These are phyloP conservation scores for Zalophus californianus DNA, from an alignment of 2,797 vertebrate species.

Conservation along the genomic window DNA sequence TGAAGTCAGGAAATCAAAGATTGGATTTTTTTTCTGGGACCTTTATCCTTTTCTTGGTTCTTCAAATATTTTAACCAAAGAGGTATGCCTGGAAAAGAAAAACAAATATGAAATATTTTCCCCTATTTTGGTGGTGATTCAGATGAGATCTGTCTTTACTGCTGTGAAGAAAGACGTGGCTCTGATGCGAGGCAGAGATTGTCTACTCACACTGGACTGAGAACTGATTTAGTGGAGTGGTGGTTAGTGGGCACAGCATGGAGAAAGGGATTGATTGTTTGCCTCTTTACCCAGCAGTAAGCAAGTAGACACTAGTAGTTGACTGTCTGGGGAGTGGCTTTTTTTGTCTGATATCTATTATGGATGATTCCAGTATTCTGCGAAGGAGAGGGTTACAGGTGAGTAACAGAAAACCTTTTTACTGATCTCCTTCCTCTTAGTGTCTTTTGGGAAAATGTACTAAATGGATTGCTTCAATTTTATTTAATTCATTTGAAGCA, in stretches of 20 bases:
- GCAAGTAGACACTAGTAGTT: slow-evolving; percentile 74
- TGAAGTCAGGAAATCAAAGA: slow-evolving; percentile 78
- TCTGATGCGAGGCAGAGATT: slow-evolving; percentile 79
- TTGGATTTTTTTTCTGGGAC: slow-evolving; percentile 71
- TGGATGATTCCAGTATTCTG: slow-evolving; percentile 94
- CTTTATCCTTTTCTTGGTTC: slow-evolving; percentile 66
- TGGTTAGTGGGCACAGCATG: slow-evolving; percentile 40
- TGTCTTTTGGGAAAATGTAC: slow-evolving; percentile 56
- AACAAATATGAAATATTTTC: slow-evolving; percentile 70
- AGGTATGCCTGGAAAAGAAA: slow-evolving; percentile 58
- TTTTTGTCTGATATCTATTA: slow-evolving; percentile 79
- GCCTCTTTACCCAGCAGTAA: slow-evolving; percentile 69
- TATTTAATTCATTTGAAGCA: slow-evolving; percentile 58
- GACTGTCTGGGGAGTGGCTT: slow-evolving; percentile 71
- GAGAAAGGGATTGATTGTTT: slow-evolving; percentile 34
- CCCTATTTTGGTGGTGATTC: slow-evolving; percentile 67
- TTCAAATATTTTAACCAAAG: slow-evolving; percentile 60
- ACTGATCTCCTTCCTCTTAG: slow-evolving; percentile 50
- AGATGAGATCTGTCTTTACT: slow-evolving; percentile 78
- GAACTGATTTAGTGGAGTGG: slow-evolving; percentile 8
- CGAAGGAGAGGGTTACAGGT: slow-evolving; percentile 94
- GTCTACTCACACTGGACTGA: slow-evolving; percentile 33
- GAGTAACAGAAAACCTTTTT: slow-evolving; percentile 83
- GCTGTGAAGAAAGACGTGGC: slow-evolving; percentile 82
- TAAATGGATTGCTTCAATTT: slow-evolving; percentile 60